Evolutionary conservation across 1,140 invertebrate genomes (phyloP).

Genomic region (Drosophila hydei): DNA sequence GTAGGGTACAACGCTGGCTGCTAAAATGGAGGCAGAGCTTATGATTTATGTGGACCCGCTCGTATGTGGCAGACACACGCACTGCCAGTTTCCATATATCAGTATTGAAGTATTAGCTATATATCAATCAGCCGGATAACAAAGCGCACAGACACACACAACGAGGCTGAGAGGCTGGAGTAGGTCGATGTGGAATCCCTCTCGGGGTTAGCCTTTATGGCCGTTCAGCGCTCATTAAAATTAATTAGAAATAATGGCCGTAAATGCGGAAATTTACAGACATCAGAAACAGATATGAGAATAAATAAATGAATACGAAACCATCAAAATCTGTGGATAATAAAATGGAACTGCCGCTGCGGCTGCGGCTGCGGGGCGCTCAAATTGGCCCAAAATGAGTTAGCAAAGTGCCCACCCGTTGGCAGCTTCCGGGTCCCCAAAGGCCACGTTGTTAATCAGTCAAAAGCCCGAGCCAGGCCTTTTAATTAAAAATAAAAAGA

Average conservation of each 20-base stretch:
- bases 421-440: constrained; percentile 6
- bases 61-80: constrained; percentile 7
- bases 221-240: constrained; percentile 55
- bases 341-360: neutral
- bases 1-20: constrained; percentile 11
- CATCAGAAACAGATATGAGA: constrained; percentile 33
- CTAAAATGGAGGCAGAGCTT: constrained; percentile 2
- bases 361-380: neutral
- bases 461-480: constrained; percentile 34
- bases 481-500: constrained; percentile 41
- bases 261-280: constrained; percentile 27
- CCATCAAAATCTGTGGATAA: constrained; percentile 9
- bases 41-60: constrained; percentile 24
- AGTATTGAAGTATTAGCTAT: constrained; percentile 35
- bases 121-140: constrained; percentile 37
- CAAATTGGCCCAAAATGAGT: constrained; percentile 38
- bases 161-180: neutral
- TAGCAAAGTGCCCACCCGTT: constrained; percentile 1
- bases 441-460: constrained; percentile 55
- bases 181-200: neutral
- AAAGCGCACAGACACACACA: constrained; percentile 3
- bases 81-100: constrained; percentile 30
- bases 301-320: constrained; percentile 1
- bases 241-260: constrained; percentile 60
- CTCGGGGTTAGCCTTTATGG: constrained; percentile 6